Conservation (phyloP, 2,113 vertebrate species). For the Eclectus roratus region DNA sequence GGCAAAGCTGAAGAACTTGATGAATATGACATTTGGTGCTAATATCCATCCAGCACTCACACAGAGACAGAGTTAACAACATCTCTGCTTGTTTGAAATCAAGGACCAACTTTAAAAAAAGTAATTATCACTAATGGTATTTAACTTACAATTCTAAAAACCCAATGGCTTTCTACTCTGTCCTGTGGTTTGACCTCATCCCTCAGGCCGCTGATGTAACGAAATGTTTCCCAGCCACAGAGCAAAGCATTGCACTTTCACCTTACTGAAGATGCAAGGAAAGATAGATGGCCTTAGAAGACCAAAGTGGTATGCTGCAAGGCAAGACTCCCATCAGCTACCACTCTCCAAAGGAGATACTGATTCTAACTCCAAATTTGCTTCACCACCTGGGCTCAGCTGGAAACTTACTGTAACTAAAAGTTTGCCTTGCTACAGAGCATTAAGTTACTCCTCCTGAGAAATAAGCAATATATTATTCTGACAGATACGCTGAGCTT, state of each 20-base stretch:
- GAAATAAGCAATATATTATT: background rate
- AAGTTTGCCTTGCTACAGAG: background rate
- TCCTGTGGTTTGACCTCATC: background rate
- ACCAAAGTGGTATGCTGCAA: fast-evolving
- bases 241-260: background rate
- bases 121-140: background rate
- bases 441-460: background rate
- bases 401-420: background rate
- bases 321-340: background rate
- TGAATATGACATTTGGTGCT: background rate
- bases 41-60: background rate
- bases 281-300: background rate
- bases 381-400: background rate
- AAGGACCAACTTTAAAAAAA: background rate
- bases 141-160: background rate
- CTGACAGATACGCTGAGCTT: background rate
- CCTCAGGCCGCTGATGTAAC: background rate
- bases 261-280: background rate
- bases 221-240: background rate
- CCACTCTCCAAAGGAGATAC: background rate
- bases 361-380: background rate
- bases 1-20: background rate
- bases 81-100: background rate
- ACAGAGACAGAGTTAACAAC: background rate
- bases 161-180: background rate